Base-by-base conservation (phyloP, 1,140 invertebrate genomes). In the Drosophila equinoxialis region DNA sequence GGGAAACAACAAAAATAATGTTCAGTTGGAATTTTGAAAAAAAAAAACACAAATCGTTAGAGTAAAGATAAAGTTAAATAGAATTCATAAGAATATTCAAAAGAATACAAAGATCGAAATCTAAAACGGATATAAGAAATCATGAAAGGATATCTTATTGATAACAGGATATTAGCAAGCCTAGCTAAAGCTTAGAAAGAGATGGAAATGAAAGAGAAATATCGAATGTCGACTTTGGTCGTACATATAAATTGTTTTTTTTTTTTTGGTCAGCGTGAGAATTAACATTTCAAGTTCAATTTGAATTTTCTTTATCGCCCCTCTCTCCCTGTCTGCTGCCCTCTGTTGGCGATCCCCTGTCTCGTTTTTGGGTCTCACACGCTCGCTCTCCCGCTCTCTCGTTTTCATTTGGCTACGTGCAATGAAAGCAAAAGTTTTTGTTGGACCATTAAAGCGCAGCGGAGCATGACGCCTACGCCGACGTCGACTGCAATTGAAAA, bases 361-460 rank as follows among this genome's bases (percentile, higher is more conserved):
- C 7, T 48, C 8, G 45, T 23, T n/a, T 45, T 14, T 45, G 6
- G 14, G 2, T 48, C 17, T 23, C 45, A 8, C 17, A 39, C 30
- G 30, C 30, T 30, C 6, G 30, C 60, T 35, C 62, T 55, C 30
- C 6, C 6, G 30, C 60, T 35, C 62, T 55, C 33, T 57, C 20
- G 66, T 67, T 68, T 39, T 65, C 68, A 51, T 60, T 68, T 20
- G 17, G 55, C 57, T 74, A 89, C 83, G 83, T 86, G 83, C 79
- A 77, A 80, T 79, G 83, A 86, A 86, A 87, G 83, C 84, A 83
- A 86, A 86, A 86, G 79, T 86, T 78, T n/a, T 20, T 23, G 78
- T 87, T 87, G 69, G 78, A 63, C 79, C 70, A 86, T 87, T 83
- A 86, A 83, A 83, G 80, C 76, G 79, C 83, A 86, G 69, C 80